Evolutionary conservation across 2,797 vertebrate species (phyloP).

Genomic region (Triplophysa yarkandensis): DNA sequence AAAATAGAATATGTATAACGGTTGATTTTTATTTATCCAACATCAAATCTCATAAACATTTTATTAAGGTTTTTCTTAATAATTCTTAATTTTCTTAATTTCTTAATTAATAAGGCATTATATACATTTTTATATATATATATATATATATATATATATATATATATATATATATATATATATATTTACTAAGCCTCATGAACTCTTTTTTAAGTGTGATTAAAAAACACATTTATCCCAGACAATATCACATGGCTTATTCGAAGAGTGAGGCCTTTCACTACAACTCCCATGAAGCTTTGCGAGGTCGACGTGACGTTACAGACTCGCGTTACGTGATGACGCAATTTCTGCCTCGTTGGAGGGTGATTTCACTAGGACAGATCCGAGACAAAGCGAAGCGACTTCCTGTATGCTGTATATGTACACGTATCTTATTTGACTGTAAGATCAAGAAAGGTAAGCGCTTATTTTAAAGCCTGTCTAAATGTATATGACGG

Average conservation of each 20-base stretch:
- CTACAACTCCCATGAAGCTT: conserved; percentile 56
- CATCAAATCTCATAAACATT: no score
- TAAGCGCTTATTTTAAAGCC: conserved; percentile 8
- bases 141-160: background rate
- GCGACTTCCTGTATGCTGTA: conserved; percentile 17
- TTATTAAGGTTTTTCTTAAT: no score
- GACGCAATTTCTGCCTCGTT: conserved; percentile 83
- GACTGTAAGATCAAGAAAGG: conserved; percentile 16
- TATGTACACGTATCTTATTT: conserved; percentile 20
- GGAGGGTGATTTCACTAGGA: conserved; percentile 78
- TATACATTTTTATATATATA: no score
- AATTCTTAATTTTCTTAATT: no score
- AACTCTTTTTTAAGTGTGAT: no score
- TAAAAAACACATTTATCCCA: no score
- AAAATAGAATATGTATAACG: no score
- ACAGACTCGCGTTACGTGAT: conserved; percentile 59
- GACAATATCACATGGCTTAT: background rate
- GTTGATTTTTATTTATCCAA: no score
- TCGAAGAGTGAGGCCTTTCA: conserved; percentile 1
- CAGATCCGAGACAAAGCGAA: conserved; percentile 4
- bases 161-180: background rate
- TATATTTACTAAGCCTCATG: background rate
- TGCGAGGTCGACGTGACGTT: background rate
- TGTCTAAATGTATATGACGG: background rate
- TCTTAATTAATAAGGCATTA: no score